Evolutionary conservation across 2,113 vertebrate genomes (phyloP).

Genomic region (Paramormyrops kingsleyae): DNA sequence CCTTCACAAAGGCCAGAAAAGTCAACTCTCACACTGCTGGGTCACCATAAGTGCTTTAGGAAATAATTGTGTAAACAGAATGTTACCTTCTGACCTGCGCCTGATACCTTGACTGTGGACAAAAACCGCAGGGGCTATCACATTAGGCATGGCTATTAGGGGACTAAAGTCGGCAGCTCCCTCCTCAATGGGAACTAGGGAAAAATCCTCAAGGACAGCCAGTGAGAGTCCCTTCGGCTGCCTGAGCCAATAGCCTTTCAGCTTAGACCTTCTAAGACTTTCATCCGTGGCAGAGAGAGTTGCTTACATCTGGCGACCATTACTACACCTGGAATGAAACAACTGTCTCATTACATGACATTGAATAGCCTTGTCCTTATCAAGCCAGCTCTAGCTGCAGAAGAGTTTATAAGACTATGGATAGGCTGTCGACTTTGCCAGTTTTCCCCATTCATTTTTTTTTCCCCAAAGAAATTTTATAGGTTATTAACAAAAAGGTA

Average conservation of each 20-base stretch:
- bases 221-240: neutral
- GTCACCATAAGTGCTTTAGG: constrained; percentile 82
- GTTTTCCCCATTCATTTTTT: neutral
- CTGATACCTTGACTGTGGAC: constrained; percentile 78
- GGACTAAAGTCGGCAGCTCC: constrained; percentile 71
- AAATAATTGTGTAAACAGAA: constrained; percentile 87
- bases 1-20: constrained; percentile 70
- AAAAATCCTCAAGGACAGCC: neutral
- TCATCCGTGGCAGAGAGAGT: constrained; percentile 9
- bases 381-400: neutral
- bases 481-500: neutral
- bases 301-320: neutral
- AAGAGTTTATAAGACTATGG: neutral
- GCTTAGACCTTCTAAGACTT: neutral
- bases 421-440: neutral
- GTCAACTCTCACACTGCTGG: constrained; percentile 80
- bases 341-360: neutral
- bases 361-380: neutral
- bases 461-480: neutral
- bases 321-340: neutral
- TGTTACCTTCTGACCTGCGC: constrained; percentile 91
- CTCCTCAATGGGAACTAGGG: constrained; percentile 37
- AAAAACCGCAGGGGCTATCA: constrained; percentile 69
- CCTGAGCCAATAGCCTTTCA: constrained; percentile 5
- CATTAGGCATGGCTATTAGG: constrained; percentile 90